phyloP scores from a whole-genome alignment of 1,140 invertebrate genomes.

The Pachypeltis micranthus region DNA sequence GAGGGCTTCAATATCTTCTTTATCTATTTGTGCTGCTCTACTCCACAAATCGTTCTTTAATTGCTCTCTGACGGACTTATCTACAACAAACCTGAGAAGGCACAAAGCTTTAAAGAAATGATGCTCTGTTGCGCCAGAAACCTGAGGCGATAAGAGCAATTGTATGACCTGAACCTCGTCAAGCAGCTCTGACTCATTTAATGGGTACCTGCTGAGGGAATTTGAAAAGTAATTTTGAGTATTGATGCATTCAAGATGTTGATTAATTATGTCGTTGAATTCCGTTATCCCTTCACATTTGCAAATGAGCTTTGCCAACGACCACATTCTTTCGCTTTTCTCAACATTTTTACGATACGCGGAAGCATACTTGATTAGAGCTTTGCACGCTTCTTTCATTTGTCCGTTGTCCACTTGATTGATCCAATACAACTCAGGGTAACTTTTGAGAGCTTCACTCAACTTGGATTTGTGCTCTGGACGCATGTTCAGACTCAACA shows the following conservation, averaged over 20 bases:
- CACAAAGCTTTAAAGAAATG: not conserved
- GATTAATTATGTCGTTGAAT: not conserved
- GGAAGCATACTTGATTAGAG: not conserved
- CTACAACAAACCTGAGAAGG: not conserved
- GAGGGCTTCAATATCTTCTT: not conserved
- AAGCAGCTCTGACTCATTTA: not conserved
- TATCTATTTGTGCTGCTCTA: not conserved
- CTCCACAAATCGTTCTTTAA: not conserved
- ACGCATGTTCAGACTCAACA: not conserved
- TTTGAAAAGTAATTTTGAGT: not conserved
- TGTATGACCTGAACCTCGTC: not conserved
- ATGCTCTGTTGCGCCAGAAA: not conserved
- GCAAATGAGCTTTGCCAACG: not conserved
- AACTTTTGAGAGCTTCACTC: not conserved
- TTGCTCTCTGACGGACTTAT: not conserved
- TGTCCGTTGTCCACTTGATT: not conserved
- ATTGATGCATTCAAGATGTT: not conserved
- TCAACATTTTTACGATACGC: not conserved
- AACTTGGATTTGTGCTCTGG: not conserved
- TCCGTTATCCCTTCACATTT: not conserved
- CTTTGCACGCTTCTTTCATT: not conserved
- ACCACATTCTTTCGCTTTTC: slow-evolving; percentile 1
- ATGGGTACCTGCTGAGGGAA: not conserved
- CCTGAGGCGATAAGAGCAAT: not conserved
- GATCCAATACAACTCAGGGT: not conserved